These are phyloP conservation scores for Drosophila albomicans DNA, from an alignment of 1,140 invertebrate species.

Conservation along the genomic window DNA sequence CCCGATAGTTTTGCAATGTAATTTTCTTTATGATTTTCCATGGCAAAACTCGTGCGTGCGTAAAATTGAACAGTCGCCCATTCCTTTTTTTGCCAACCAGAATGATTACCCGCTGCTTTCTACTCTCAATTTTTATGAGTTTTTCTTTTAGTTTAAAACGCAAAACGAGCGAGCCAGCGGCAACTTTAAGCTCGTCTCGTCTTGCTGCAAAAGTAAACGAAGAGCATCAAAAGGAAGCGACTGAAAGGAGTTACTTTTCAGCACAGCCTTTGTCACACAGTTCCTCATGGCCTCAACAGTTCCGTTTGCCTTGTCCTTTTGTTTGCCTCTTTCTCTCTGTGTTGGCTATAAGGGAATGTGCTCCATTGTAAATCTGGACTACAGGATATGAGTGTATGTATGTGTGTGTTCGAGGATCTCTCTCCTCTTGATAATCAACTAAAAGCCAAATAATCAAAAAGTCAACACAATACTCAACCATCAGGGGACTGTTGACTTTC, in stretches of 20 bases:
- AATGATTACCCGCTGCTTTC: conserved; percentile 19
- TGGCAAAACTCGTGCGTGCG: conserved; percentile 71
- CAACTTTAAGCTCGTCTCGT: conserved; percentile 59
- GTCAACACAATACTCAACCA: conserved; percentile 63
- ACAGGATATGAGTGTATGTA: conserved; percentile 7
- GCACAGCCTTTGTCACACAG: conserved; percentile 53
- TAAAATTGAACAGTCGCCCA: conserved; percentile 67
- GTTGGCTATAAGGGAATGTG: conserved; percentile 24
- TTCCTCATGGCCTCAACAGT: conserved; percentile 55
- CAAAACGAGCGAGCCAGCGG: conserved; percentile 26
- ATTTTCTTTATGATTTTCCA: conserved; percentile 73
- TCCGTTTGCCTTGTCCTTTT: conserved; percentile 69
- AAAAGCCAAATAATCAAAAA: conserved; percentile 82
- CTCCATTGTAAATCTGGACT: conserved; percentile 52
- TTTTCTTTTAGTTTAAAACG: conserved; percentile 50
- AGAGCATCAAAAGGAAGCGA: conserved; percentile 20
- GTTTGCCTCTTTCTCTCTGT: conserved; percentile 32
- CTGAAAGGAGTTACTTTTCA: conserved; percentile 45
- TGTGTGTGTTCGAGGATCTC: conserved; percentile 25
- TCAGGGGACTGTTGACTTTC: conserved; percentile 2
- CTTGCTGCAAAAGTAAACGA: conserved; percentile 9
- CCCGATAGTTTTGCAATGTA: conserved; percentile 62
- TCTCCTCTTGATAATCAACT: conserved; percentile 77
- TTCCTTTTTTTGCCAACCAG: conserved; percentile 7
- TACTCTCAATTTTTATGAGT: conserved; percentile 52